phyloP scores from a whole-genome alignment of 2,113 vertebrate species.

The Clupea harengus region DNA sequence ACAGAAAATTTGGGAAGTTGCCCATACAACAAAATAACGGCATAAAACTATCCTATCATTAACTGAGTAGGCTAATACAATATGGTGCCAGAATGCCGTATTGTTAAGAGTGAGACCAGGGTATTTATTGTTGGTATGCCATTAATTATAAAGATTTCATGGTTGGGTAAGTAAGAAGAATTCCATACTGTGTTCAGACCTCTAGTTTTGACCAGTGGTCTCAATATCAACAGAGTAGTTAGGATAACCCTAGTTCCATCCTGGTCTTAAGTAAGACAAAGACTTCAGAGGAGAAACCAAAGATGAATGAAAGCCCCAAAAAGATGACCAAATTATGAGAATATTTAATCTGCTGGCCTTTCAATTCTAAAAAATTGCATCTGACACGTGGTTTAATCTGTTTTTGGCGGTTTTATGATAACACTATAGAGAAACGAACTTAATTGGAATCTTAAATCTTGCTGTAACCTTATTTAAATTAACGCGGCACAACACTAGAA shows the following conservation, averaged over 20 bases:
- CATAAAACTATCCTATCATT: neutral
- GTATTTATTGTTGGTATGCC: neutral
- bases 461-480: neutral
- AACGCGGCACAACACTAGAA: neutral
- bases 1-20: neutral
- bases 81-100: neutral
- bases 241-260: neutral
- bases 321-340: neutral
- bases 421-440: neutral
- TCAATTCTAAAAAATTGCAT: neutral
- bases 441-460: neutral
- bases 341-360: neutral
- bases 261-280: neutral
- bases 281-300: neutral
- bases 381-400: neutral
- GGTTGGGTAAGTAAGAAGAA: neutral
- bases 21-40: neutral
- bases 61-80: neutral
- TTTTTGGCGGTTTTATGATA: neutral
- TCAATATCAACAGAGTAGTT: neutral
- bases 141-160: slow-evolving; percentile 7
- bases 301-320: neutral
- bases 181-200: neutral
- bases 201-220: neutral
- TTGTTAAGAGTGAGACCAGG: neutral